Evolutionary conservation across 1,140 invertebrate genomes (phyloP).

Genomic region (Leptopilina boulardi): DNA sequence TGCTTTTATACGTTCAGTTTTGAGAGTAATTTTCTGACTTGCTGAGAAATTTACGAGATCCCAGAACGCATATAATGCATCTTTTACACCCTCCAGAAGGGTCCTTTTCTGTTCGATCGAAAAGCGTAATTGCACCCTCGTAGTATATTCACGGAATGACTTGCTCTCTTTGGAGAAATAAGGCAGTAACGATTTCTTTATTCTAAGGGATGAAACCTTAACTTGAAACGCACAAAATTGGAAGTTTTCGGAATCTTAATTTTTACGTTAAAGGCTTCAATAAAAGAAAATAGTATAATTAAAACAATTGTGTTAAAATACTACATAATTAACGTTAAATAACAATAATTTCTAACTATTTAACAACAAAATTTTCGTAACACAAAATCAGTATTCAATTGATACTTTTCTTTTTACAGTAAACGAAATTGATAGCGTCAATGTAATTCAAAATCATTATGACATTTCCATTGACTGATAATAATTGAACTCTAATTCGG

Average conservation of each 20-base stretch:
- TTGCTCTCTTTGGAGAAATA: background rate
- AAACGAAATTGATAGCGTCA: too few species aligned
- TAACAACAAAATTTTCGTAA: too few species aligned
- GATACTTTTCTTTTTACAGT: too few species aligned
- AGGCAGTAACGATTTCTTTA: background rate
- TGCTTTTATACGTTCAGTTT: background rate
- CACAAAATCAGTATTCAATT: too few species aligned
- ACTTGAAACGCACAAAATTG: background rate
- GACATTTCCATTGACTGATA: background rate
- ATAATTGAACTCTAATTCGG: too few species aligned
- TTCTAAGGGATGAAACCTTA: background rate
- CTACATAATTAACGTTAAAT: too few species aligned
- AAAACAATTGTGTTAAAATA: too few species aligned
- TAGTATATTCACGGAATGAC: background rate
- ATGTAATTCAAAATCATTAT: conserved; percentile 10
- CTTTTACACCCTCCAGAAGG: background rate
- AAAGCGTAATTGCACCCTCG: background rate
- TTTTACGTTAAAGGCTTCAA: too few species aligned
- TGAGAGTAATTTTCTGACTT: background rate
- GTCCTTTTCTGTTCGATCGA: background rate
- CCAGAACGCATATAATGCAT: background rate
- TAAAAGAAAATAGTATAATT: too few species aligned
- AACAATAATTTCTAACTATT: too few species aligned
- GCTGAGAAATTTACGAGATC: background rate
- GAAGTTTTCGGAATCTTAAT: too few species aligned